These are phyloP conservation scores for Axinella damicornis DNA, from an alignment of 37 sponge, comb jelly and placozoan genomes.

Conservation along the genomic window DNA sequence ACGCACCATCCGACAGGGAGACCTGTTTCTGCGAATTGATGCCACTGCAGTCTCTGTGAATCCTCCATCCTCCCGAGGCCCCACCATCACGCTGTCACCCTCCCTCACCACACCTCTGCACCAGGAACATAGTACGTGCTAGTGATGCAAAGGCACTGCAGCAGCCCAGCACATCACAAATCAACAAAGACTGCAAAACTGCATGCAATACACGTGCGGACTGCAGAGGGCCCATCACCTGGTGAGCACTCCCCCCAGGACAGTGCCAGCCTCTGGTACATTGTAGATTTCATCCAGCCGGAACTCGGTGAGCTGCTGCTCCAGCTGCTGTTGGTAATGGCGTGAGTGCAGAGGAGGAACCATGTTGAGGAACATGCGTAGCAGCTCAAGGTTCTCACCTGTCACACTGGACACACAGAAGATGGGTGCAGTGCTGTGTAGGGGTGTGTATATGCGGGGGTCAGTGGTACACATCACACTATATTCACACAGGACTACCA, in stretches of 20 bases:
- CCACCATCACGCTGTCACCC: slow-evolving; percentile 81
- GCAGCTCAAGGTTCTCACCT: slow-evolving; percentile 84
- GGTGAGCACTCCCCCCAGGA: slow-evolving; percentile 89
- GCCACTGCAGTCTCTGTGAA: slow-evolving; percentile 65
- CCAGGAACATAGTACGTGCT: no score
- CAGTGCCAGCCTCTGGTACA: slow-evolving; percentile 86
- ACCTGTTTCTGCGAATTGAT: slow-evolving; percentile 86
- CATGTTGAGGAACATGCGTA: slow-evolving; percentile 86
- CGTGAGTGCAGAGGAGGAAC: slow-evolving; percentile 69
- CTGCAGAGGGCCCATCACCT: no score
- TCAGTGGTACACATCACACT: no score
- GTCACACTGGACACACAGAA: slow-evolving; percentile 92
- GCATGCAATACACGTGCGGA: background rate
- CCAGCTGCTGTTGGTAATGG: slow-evolving; percentile 42
- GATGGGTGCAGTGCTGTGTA: slow-evolving; percentile 84
- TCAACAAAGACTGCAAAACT: background rate
- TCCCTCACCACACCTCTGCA: slow-evolving; percentile 87
- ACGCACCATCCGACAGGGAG: slow-evolving; percentile 84
- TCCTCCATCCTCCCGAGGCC: slow-evolving; percentile 80
- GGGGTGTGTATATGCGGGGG: no score
- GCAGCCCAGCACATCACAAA: no score
- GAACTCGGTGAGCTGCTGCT: slow-evolving; percentile 81
- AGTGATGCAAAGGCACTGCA: background rate
- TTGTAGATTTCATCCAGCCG: slow-evolving; percentile 92
- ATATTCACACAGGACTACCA: no score